Conservation (phyloP, 92 coral and sea anemone species). For the Montipora capitata region DNA sequence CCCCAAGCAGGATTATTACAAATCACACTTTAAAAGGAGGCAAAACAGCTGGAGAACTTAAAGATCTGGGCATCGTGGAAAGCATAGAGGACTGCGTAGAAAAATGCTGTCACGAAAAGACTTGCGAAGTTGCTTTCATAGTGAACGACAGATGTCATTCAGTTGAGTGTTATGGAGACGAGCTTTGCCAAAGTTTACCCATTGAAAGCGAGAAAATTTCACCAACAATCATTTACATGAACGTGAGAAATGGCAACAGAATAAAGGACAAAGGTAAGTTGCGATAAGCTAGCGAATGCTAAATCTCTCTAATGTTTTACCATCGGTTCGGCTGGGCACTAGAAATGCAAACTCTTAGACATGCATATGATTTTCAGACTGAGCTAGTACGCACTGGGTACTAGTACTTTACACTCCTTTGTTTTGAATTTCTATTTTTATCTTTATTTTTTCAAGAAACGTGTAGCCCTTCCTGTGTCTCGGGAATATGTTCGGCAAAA, state of each 20-base stretch:
- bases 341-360: too few relatives aligned
- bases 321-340: too few relatives aligned
- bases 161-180: slow-evolving; percentile 94
- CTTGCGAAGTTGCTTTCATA: slow-evolving; percentile 92
- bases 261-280: slow-evolving; percentile 88
- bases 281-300: too few relatives aligned
- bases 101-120: slow-evolving; percentile 83
- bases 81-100: slow-evolving; percentile 94
- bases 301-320: too few relatives aligned
- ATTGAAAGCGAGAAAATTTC: slow-evolving; percentile 76
- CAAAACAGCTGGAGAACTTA: slow-evolving; percentile 88
- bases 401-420: too few relatives aligned
- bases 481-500: slow-evolving; percentile 89
- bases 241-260: slow-evolving; percentile 79
- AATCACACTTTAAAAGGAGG: slow-evolving; percentile 96
- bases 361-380: too few relatives aligned
- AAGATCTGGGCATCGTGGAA: slow-evolving; percentile 83
- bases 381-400: too few relatives aligned
- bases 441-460: slow-evolving; percentile 55
- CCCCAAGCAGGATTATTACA: slow-evolving; percentile 92
- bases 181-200: slow-evolving; percentile 90
- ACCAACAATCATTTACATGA: slow-evolving; percentile 91
- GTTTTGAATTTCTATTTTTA: not conserved
- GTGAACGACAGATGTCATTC: slow-evolving; percentile 87
- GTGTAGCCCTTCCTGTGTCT: slow-evolving; percentile 79